A percentile compares a stretch with the other conserved stretches of the same genome.
Evolutionary conservation across 2,797 vertebrate genomes (phyloP).

Genomic region (Rhabdomys pumilio): DNA sequence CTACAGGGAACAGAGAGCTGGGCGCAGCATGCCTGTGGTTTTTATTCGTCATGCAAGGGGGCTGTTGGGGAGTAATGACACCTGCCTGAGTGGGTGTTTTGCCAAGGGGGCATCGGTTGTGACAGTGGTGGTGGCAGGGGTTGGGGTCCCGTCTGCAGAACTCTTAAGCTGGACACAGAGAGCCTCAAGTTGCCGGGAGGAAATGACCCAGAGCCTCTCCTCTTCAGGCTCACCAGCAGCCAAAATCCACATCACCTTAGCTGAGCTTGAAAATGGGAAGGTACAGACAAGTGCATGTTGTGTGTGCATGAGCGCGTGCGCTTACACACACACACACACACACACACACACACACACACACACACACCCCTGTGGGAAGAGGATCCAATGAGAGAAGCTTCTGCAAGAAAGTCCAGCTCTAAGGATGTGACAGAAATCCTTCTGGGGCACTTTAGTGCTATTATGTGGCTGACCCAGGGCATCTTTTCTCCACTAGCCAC

Average conservation of each 20-base stretch:
- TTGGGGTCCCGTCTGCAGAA: neutral
- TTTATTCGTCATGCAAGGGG: fast-evolving
- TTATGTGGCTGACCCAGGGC: too few relatives aligned
- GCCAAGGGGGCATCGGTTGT: neutral
- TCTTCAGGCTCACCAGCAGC: neutral
- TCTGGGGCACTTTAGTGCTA: neutral
- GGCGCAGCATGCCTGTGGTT: too few relatives aligned
- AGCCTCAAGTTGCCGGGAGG: neutral
- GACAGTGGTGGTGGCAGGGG: fast-evolving
- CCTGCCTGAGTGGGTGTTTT: neutral
- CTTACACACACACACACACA: neutral
- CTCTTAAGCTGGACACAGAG: neutral
- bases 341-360: neutral
- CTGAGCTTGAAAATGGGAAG: slow-evolving; percentile 35
- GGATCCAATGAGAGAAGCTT: neutral
- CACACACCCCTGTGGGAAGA: neutral
- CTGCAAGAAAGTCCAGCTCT: fast-evolving
- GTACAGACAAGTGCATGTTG: neutral
- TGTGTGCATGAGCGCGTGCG: too few relatives aligned
- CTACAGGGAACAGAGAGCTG: neutral
- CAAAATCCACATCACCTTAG: slow-evolving; percentile 63
- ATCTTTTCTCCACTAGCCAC: neutral
- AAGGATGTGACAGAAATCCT: neutral
- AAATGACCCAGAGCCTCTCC: slow-evolving; percentile 45
- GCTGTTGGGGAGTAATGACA: neutral